Conservation (phyloP, 2,113 vertebrate species). For the Isurus oxyrinchus region DNA sequence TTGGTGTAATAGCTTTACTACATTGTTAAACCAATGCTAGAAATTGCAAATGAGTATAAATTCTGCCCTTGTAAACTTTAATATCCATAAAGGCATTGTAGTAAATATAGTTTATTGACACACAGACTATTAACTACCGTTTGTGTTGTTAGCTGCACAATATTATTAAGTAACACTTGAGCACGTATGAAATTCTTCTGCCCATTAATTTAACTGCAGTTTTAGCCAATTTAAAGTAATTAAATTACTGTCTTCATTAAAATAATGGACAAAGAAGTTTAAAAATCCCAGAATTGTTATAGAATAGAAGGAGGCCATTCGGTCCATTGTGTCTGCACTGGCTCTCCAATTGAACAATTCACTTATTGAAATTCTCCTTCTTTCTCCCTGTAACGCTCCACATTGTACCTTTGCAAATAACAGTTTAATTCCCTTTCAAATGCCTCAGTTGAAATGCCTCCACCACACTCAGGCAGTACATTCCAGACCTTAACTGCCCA, state of each 20-base stretch:
- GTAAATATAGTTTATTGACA: not conserved
- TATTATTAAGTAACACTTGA: not conserved
- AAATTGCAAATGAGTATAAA: not conserved
- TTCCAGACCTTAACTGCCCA: no score
- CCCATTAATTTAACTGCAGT: not conserved
- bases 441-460: no score
- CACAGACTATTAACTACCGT: not conserved
- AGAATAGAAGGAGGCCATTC: no score
- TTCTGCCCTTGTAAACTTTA: not conserved
- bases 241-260: slow-evolving; percentile 7
- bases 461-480: no score
- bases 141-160: not conserved
- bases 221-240: not conserved
- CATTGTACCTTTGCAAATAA: no score
- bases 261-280: not conserved
- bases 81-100: not conserved
- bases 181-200: not conserved
- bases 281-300: no score
- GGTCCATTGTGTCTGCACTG: no score
- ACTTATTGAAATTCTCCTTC: no score
- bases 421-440: no score
- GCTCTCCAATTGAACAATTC: no score
- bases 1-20: not conserved
- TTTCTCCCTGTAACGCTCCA: no score
- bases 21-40: not conserved